These are phyloP conservation scores for Microctenopoma stevenorrisi DNA, from an alignment of 2,797 vertebrate genomes.

Conservation along the genomic window DNA sequence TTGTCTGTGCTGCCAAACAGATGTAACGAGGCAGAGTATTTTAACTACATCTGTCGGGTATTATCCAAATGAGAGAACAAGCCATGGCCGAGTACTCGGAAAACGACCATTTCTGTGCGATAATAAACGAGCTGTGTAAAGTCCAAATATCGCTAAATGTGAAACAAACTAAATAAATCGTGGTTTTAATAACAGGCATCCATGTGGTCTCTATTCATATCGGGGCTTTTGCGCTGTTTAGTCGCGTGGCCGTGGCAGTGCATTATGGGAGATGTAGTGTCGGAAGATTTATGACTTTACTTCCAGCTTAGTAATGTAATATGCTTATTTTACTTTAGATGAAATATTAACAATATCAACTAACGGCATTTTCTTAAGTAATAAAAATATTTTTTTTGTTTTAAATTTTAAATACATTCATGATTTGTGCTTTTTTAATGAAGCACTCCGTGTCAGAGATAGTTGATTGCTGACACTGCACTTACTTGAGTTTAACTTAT, in stretches of 20 bases:
- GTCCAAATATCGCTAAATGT: accelerated
- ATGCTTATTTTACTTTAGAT: not conserved
- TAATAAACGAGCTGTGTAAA: not conserved
- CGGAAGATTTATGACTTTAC: accelerated
- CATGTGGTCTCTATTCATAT: not conserved
- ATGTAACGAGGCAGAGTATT: not conserved
- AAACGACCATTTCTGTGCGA: not conserved
- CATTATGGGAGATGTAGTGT: conserved; percentile 76
- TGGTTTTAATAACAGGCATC: conserved; percentile 57
- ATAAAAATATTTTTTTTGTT: too few species aligned
- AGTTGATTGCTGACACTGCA: not conserved
- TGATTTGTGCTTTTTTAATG: not conserved
- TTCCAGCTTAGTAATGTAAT: accelerated
- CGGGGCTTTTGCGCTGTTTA: conserved; percentile 56
- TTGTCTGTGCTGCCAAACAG: conserved; percentile 4
- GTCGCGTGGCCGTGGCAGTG: conserved; percentile 46
- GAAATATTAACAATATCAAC: too few species aligned
- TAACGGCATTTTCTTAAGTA: too few species aligned
- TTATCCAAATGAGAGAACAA: not conserved
- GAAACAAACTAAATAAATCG: not conserved
- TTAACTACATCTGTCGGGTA: not conserved
- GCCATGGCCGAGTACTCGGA: not conserved
- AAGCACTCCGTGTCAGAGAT: not conserved
- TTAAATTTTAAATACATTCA: not conserved
- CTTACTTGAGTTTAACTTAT: not conserved